Conservation (phyloP, 2,113 vertebrate genomes). For the Orthonyx spaldingii region DNA sequence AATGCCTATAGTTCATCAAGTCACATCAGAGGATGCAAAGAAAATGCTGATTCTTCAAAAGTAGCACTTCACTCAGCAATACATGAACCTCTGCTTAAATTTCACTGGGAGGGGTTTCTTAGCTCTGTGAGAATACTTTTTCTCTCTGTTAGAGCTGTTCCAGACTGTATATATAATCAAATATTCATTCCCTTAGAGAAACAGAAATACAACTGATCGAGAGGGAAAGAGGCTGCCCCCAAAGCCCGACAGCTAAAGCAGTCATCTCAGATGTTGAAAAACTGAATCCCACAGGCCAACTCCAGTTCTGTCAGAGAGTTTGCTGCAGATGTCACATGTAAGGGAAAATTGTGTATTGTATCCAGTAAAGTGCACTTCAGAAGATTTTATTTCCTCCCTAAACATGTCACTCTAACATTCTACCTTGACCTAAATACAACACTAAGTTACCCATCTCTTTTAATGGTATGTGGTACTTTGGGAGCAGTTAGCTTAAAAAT, state of each 20-base stretch:
- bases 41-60: background rate
- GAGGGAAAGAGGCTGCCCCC: background rate
- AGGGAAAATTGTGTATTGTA: background rate
- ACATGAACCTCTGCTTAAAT: background rate
- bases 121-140: background rate
- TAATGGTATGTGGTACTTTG: background rate
- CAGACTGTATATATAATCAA: background rate
- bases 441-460: background rate
- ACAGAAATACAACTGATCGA: background rate
- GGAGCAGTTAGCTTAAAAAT: background rate
- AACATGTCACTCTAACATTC: background rate
- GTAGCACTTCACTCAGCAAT: background rate
- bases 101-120: background rate
- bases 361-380: background rate
- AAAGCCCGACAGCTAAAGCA: background rate
- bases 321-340: accelerated
- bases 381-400: background rate
- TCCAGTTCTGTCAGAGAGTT: background rate
- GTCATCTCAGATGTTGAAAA: background rate
- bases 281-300: background rate
- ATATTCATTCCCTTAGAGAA: background rate
- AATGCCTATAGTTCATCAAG: background rate
- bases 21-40: background rate
- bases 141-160: background rate
- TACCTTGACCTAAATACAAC: background rate